A percentile compares a stretch with the other conserved stretches of the same genome.
These are phyloP conservation scores for Nematopogon swammerdamellus DNA, from an alignment of 2,888 invertebrate species.

Conservation along the genomic window DNA sequence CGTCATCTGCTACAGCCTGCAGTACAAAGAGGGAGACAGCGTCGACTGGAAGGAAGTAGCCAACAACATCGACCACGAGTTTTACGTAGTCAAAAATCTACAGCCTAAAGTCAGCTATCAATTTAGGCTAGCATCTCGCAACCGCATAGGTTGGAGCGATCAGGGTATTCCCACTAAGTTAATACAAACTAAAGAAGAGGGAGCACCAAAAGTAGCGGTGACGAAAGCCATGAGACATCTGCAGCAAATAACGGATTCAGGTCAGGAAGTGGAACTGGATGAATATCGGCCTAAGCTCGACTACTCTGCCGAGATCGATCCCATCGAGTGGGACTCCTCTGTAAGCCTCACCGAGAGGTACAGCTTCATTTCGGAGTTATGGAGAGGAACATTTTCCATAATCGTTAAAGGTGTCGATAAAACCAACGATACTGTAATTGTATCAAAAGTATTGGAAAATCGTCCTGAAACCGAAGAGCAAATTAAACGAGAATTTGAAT, in stretches of 20 bases:
- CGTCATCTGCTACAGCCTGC: constrained; percentile 86
- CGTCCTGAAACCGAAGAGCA: constrained; percentile 62
- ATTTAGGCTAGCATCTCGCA: constrained; percentile 84
- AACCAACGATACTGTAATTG: constrained; percentile 69
- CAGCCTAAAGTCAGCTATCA: constrained; percentile 78
- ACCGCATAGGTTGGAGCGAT: constrained; percentile 92
- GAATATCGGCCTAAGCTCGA: constrained; percentile 66
- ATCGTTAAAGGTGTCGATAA: constrained; percentile 81
- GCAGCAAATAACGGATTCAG: constrained; percentile 82
- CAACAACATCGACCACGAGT: constrained; percentile 91
- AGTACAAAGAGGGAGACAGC: constrained; percentile 72
- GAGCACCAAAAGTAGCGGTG: constrained; percentile 71
- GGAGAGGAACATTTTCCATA: constrained; percentile 82
- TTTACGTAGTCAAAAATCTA: constrained; percentile 79
- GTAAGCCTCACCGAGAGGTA: constrained; percentile 70
- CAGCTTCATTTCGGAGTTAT: constrained; percentile 82
- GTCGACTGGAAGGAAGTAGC: constrained; percentile 84
- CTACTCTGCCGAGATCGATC: constrained; percentile 71
- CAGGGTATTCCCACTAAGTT: constrained; percentile 79
- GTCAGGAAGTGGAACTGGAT: constrained; percentile 63
- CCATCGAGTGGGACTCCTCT: constrained; percentile 69
- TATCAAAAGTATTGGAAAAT: constrained; percentile 78
- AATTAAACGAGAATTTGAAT: constrained; percentile 80
- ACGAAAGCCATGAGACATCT: constrained; percentile 81
- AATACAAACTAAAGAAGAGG: constrained; percentile 65